Evolutionary conservation across 2,888 invertebrate species (phyloP).

Genomic region (Nomada fucata): DNA sequence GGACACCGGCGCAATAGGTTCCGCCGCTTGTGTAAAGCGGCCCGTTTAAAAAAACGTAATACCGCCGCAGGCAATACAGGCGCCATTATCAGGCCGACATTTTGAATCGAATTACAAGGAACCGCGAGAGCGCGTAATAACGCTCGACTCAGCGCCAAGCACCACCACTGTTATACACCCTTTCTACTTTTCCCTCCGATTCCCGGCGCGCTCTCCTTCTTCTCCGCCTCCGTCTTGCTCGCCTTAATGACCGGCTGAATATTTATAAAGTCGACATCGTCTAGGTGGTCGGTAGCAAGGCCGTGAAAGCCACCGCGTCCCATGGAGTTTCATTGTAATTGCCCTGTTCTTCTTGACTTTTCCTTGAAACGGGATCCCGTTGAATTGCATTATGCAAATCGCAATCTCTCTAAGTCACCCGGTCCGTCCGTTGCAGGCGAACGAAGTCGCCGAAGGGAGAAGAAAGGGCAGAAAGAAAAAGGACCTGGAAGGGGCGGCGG

Average conservation of each 20-base stretch:
- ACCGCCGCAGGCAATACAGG: slow-evolving; percentile 23
- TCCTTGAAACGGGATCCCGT: slow-evolving; percentile 80
- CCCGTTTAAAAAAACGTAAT: not conserved
- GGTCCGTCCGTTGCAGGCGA: slow-evolving; percentile 66
- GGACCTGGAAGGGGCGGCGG: not conserved
- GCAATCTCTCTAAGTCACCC: slow-evolving; percentile 81
- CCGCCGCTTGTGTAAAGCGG: not conserved
- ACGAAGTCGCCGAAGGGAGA: slow-evolving; percentile 14
- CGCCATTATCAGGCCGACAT: slow-evolving; percentile 62
- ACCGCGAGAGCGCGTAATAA: slow-evolving; percentile 66
- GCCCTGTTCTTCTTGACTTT: slow-evolving; percentile 83
- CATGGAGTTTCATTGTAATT: slow-evolving; percentile 84
- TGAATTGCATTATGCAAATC: slow-evolving; percentile 84
- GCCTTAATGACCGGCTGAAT: slow-evolving; percentile 81
- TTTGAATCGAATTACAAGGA: slow-evolving; percentile 77
- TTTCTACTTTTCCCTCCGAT: slow-evolving; percentile 52
- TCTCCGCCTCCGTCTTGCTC: slow-evolving; percentile 42
- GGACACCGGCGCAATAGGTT: not conserved
- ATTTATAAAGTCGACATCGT: slow-evolving; percentile 82
- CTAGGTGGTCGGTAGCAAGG: slow-evolving; percentile 75
- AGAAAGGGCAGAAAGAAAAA: slow-evolving; percentile 23
- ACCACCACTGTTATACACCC: slow-evolving; percentile 73
- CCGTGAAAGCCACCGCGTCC: slow-evolving; percentile 78
- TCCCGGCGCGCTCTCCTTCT: slow-evolving; percentile 2
- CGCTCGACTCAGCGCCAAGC: slow-evolving; percentile 66